phyloP scores from a whole-genome alignment of 2,888 invertebrate species.

The Heteropelma amictum region DNA sequence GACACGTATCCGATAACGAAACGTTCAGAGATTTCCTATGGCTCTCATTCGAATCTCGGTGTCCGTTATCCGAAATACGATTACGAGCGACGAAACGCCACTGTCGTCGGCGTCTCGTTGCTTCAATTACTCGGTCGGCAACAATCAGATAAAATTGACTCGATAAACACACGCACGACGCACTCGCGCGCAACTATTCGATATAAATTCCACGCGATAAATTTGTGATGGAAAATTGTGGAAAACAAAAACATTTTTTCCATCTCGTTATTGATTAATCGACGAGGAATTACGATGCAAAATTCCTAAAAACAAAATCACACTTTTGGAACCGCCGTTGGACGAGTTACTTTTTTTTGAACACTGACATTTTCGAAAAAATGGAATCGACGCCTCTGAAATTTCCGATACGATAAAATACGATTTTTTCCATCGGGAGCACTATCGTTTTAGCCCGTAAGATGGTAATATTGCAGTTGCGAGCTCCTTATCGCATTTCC shows the following conservation, averaged over 20 bases:
- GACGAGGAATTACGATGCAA: no score
- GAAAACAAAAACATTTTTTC: no score
- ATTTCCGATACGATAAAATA: no score
- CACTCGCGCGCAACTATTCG: not conserved
- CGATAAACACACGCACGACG: slow-evolving; percentile 28
- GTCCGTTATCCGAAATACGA: slow-evolving; percentile 64
- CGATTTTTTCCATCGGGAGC: not conserved
- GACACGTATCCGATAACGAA: slow-evolving; percentile 39
- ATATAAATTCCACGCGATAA: not conserved
- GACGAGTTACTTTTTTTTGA: no score
- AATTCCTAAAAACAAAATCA: no score
- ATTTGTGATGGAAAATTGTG: no score
- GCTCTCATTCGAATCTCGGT: slow-evolving; percentile 29
- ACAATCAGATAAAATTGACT: slow-evolving; percentile 33
- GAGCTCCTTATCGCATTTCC: slow-evolving; percentile 70
- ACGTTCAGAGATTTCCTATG: not conserved
- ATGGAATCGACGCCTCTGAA: no score
- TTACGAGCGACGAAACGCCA: slow-evolving; percentile 30
- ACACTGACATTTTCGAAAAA: no score
- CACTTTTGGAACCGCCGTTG: no score
- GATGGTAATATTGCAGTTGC: slow-evolving; percentile 30
- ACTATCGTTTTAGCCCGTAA: not conserved
- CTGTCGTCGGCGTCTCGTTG: slow-evolving; percentile 38
- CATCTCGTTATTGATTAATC: no score
- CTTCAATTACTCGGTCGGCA: slow-evolving; percentile 47